Percentiles rank a stretch among this genome's conserved stretches.
Evolutionary conservation across 2,888 invertebrate genomes (phyloP).

Genomic region (Hydroisotoma schaefferi): DNA sequence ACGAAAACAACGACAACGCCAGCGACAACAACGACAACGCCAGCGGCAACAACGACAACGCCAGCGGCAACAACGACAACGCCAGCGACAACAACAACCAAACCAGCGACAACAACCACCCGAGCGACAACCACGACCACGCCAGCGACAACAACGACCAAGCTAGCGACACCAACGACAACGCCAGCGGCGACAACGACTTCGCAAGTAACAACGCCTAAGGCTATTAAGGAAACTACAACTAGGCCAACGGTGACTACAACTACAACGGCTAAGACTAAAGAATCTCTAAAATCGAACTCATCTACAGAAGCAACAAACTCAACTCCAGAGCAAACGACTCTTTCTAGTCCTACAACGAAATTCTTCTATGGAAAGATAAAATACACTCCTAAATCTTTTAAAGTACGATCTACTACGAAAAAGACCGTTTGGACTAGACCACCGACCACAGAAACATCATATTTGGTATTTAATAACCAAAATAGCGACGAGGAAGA

Average conservation of each 20-base stretch:
- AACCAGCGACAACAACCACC: neutral
- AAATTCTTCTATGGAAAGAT: constrained; percentile 49
- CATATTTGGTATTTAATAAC: constrained; percentile 8
- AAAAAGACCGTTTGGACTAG: constrained; percentile 25
- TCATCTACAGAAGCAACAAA: constrained; percentile 48
- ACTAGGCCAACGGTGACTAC: neutral
- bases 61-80: constrained; percentile 46
- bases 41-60: constrained; percentile 44
- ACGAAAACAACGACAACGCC: constrained; percentile 45
- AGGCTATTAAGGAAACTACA: constrained; percentile 6
- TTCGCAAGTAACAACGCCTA: constrained; percentile 8
- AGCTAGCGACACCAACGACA: neutral
- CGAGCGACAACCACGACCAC: neutral
- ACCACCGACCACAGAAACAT: constrained; percentile 17
- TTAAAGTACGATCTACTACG: constrained; percentile 20
- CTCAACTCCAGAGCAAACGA: constrained; percentile 51
- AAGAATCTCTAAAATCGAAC: constrained; percentile 52
- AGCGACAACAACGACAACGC: constrained; percentile 44
- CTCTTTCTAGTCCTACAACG: constrained; percentile 53
- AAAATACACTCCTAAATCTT: constrained; percentile 24
- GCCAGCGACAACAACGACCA: constrained; percentile 4
- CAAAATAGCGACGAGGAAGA: constrained; percentile 19
- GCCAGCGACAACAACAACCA: constrained; percentile 28
- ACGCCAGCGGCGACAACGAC: neutral
- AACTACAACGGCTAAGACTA: constrained; percentile 54